Conservation (phyloP, 2,797 vertebrate species). For the Myoxocephalus aenaeus region DNA sequence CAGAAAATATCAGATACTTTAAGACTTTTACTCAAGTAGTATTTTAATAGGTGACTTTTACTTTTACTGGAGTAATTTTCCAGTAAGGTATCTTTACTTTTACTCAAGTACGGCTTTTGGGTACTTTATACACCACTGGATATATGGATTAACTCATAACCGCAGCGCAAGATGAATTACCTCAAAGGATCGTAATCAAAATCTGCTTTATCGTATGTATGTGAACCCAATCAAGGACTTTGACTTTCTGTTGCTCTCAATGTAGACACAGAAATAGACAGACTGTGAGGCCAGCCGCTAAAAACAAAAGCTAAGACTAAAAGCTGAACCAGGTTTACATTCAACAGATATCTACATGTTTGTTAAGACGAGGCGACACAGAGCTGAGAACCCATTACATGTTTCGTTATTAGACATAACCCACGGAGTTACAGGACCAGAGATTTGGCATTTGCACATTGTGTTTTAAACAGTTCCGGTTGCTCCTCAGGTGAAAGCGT, state of each 20-base stretch:
- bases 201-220: neutral
- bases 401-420: neutral
- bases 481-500: conserved; percentile 10
- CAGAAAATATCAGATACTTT: no score
- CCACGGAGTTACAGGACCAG: neutral
- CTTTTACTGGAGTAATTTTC: no score
- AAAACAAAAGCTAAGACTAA: no score
- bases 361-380: conserved; percentile 4
- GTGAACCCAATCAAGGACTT: neutral
- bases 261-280: no score
- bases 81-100: no score
- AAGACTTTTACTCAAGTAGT: no score
- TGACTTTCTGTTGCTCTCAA: no score
- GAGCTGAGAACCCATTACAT: neutral
- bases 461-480: neutral
- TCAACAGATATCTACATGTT: neutral
- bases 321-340: no score
- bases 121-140: no score
- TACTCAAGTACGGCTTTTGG: no score
- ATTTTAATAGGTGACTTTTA: no score
- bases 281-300: no score
- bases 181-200: neutral
- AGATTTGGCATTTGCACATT: conserved; percentile 5
- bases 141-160: conserved; percentile 12
- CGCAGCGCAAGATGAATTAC: neutral